Base-by-base conservation (phyloP, 1,140 invertebrate genomes). In the Phymorhynchus buccinoides region DNA sequence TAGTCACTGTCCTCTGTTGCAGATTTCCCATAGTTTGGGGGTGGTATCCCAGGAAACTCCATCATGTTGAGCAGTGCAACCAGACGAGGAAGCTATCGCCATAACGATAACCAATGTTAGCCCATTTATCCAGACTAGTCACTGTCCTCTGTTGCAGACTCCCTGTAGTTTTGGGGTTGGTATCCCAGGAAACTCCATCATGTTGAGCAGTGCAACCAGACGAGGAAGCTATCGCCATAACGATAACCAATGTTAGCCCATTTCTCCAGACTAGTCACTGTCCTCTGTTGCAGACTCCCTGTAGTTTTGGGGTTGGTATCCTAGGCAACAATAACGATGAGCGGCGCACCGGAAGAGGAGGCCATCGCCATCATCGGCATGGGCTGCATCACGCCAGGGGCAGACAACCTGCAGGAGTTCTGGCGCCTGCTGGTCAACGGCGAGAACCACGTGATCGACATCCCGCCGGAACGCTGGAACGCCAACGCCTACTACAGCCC, bases 371-470 rank as follows among this genome's bases (percentile, higher is more conserved):
- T 86, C 56, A 85, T 89, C 14, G 89, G 82, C 3, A 79, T 88
- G 7, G 88, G 86, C 16, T 86, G 83, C 62, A 52, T 66, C n/a
- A 87, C 87, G 27, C 88, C 85, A 62, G 87, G 42, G 1, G 90
- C 90, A 27, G 86, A 89, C 37, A 88, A 90, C 52, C 68, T 89
- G 14, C 87, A 89, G 1, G 89, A 90, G 56, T 91, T 88, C 71
- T 91, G 90, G 90, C 80, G 82, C 56, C 80, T 90, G 79, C 87
- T 91, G 9, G 73, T 86, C 12, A 89, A 91, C 71, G 90, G 90
- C 6, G 90, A 91, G 79, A 89, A 90, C 75, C 90, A 91, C 41
- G 88, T 91, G 42, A 84, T 85, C 1, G 88, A 90, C n/a, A 88
- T 91, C 14, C 88, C 89, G 16, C 62, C 62, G 22, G 89, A 90